Evolutionary conservation across 1,140 invertebrate genomes (phyloP).

Genomic region (Papilio helenus): DNA sequence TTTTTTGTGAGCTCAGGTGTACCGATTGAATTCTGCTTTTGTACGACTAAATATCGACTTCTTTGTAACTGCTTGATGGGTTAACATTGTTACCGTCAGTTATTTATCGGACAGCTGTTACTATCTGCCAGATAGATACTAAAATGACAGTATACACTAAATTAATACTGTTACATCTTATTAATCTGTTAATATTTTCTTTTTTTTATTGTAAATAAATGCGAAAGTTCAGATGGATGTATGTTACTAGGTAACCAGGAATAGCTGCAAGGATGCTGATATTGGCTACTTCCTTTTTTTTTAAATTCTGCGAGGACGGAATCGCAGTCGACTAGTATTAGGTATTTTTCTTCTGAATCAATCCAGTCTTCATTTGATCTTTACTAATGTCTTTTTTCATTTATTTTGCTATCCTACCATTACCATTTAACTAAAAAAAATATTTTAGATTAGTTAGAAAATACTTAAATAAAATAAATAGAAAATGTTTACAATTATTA

Average conservation of each 20-base stretch:
- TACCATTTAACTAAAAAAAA: neutral
- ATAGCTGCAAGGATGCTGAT: too few species aligned
- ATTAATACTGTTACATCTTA: neutral
- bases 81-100: conserved; percentile 3
- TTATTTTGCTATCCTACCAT: neutral
- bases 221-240: too few species aligned
- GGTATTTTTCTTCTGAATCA: too few species aligned
- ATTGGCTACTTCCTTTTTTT: too few species aligned
- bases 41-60: conserved; percentile 48
- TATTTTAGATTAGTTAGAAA: neutral
- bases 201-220: too few species aligned
- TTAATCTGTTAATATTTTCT: too few species aligned
- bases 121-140: neutral
- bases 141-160: neutral
- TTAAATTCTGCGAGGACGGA: too few species aligned
- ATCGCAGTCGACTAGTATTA: neutral
- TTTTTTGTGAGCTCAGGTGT: conserved; percentile 60
- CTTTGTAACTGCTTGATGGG: conserved; percentile 49
- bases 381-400: too few species aligned
- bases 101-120: neutral
- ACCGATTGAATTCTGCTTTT: conserved; percentile 55
- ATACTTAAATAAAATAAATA: neutral
- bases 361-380: too few species aligned
- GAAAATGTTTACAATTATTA: neutral
- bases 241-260: too few species aligned